These are phyloP conservation scores for Fabriciana adippe DNA, from an alignment of 2,888 invertebrate species.

Conservation along the genomic window DNA sequence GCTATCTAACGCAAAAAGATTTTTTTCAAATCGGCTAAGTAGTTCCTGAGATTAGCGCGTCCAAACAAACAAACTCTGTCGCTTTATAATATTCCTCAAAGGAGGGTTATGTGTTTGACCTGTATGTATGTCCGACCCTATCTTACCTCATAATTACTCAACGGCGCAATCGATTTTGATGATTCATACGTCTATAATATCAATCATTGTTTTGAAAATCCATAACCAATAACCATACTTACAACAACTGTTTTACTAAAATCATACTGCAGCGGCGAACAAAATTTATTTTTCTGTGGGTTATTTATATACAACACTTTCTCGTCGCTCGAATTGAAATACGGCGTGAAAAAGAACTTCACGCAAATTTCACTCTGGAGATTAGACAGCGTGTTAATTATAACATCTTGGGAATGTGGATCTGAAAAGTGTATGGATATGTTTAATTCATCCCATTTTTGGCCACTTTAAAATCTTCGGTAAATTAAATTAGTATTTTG, in stretches of 20 bases:
- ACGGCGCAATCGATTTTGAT: too few relatives aligned
- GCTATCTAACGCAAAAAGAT: too few relatives aligned
- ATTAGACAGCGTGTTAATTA: conserved; percentile 49
- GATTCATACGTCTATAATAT: too few relatives aligned
- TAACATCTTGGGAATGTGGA: conserved; percentile 64
- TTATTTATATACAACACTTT: conserved; percentile 62
- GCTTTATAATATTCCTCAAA: too few relatives aligned
- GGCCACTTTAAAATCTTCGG: neutral
- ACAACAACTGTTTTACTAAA: conserved; percentile 57
- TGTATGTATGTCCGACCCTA: too few relatives aligned
- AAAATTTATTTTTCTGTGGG: conserved; percentile 57
- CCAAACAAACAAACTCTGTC: neutral
- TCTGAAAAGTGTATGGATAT: conserved; percentile 47
- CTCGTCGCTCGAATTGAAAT: conserved; percentile 42
- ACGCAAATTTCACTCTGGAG: conserved; percentile 63
- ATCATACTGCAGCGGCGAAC: conserved; percentile 51
- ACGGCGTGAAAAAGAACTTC: conserved; percentile 62
- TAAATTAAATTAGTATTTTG: neutral
- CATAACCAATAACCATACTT: conserved; percentile 41
- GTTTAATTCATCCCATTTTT: too few relatives aligned
- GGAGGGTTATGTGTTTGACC: too few relatives aligned
- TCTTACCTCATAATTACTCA: too few relatives aligned
- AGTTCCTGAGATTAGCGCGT: neutral
- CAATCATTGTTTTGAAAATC: too few relatives aligned
- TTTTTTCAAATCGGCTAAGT: neutral